A percentile compares a stretch with the other conserved stretches of the same genome.
These are phyloP conservation scores for Iphiclides podalirius DNA, from an alignment of 2,888 invertebrate species.

Conservation along the genomic window DNA sequence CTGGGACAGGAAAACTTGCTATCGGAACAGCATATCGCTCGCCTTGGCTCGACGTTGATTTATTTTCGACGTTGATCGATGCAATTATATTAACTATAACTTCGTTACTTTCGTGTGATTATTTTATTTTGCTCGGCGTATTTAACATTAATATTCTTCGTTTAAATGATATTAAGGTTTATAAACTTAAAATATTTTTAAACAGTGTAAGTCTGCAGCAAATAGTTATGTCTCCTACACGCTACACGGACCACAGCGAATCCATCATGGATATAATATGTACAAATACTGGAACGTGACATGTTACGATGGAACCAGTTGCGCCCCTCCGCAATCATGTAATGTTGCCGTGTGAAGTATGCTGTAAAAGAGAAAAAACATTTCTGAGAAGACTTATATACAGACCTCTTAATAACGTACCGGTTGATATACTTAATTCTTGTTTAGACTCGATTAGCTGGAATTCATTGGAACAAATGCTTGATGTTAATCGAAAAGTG, in stretches of 20 bases:
- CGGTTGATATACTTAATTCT: not conserved
- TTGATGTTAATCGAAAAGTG: not conserved
- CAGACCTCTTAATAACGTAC: not conserved
- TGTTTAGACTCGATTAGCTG: too few species aligned
- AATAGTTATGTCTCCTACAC: not conserved
- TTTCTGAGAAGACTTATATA: not conserved
- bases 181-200: not conserved
- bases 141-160: not conserved
- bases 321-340: not conserved
- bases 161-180: not conserved
- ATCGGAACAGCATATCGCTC: conserved; percentile 1
- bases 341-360: not conserved
- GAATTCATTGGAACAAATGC: not conserved
- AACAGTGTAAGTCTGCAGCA: not conserved
- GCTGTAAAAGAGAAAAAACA: not conserved
- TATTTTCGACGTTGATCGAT: too few species aligned
- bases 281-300: not conserved
- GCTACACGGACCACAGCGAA: not conserved
- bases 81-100: not conserved
- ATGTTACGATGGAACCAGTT: not conserved
- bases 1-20: not conserved
- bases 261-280: not conserved
- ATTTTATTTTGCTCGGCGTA: not conserved
- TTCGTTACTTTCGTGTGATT: not conserved
- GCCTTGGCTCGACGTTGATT: not conserved